Conservation (phyloP, 1,140 invertebrate species). For the Zaprionus taronus region DNA sequence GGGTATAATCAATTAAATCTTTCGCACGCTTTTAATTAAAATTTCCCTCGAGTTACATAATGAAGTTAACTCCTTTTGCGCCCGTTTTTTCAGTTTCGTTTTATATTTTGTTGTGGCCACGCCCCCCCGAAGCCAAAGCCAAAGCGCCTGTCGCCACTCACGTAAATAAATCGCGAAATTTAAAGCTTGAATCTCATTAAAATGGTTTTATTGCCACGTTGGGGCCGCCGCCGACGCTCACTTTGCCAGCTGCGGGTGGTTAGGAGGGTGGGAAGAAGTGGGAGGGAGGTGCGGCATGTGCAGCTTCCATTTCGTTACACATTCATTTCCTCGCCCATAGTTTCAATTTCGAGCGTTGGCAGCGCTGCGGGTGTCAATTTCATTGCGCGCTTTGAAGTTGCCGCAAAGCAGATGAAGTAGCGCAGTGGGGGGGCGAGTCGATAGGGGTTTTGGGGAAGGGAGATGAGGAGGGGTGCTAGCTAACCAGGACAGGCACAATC, state of each 20-base stretch:
- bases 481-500: constrained; percentile 51
- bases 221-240: constrained; percentile 18
- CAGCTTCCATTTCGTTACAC: constrained; percentile 75
- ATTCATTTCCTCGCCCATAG: constrained; percentile 74
- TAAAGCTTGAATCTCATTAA: constrained; percentile 82
- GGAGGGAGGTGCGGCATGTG: constrained; percentile 1
- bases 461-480: not conserved
- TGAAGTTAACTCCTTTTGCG: constrained; percentile 63
- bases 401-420: constrained; percentile 46
- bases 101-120: constrained; percentile 35
- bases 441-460: not conserved
- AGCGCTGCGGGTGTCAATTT: constrained; percentile 79
- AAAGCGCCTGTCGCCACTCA: constrained; percentile 42
- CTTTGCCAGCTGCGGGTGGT: constrained; percentile 13
- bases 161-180: constrained; percentile 80
- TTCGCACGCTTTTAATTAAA: constrained; percentile 77
- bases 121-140: not conserved
- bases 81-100: constrained; percentile 4
- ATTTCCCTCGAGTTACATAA: constrained; percentile 67
- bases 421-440: not conserved
- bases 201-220: constrained; percentile 75
- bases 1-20: constrained; percentile 74
- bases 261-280: not conserved
- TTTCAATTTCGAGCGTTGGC: constrained; percentile 60
- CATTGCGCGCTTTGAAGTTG: constrained; percentile 76